Base-by-base conservation (phyloP, 2,113 vertebrate genomes). In the Syngnathus floridae region DNA sequence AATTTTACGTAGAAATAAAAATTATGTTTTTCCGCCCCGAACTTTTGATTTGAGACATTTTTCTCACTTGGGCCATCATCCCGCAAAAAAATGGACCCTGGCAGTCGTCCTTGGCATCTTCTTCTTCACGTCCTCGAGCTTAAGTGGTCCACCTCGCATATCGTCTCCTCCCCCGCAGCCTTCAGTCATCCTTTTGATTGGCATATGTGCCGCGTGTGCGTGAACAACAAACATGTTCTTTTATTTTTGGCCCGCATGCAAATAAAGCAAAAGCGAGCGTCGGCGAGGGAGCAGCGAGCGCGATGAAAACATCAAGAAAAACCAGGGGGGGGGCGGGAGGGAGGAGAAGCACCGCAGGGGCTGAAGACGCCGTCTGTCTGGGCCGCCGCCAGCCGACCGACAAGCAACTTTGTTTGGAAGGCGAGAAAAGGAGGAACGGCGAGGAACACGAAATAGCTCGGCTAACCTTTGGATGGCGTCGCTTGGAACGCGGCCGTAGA, bases 231-330 rank as follows among this genome's bases (percentile, higher is more conserved):
- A 81, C 49, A 16, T 63, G 73, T 41, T 58, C 72, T 80, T 84
- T 88, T 89, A 90, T 85, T 90, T 90, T 89, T 89, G 88, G 83
- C 84, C 82, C 74, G 70, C 78, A 90, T 91, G 87, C 88, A 88
- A 90, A 89, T 88, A 87, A 84, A 84, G 74, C 69, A 86, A 67
- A 59, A 74, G 82, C 85, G 88, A 88, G 87, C 85, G 78, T 90
- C 86, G 89, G 14, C 54, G 54, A 69, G 71, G 26, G 73, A 75
- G 60, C 80, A 74, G 59, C 78, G 58, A 73, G 82, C 54, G 81
- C 75, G 74, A 82, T 82, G 79, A 83, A 87, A 89, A 88, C 85
- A 88, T 88, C 80, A 86, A 86, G 82, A 77, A 86, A 86, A 82
- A 6, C 76, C 72, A 82, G 84, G 83, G 74, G n/a, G 60, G 51